Evolutionary conservation across 2,113 vertebrate species (phyloP).

Genomic region (Baryphthengus martii): DNA sequence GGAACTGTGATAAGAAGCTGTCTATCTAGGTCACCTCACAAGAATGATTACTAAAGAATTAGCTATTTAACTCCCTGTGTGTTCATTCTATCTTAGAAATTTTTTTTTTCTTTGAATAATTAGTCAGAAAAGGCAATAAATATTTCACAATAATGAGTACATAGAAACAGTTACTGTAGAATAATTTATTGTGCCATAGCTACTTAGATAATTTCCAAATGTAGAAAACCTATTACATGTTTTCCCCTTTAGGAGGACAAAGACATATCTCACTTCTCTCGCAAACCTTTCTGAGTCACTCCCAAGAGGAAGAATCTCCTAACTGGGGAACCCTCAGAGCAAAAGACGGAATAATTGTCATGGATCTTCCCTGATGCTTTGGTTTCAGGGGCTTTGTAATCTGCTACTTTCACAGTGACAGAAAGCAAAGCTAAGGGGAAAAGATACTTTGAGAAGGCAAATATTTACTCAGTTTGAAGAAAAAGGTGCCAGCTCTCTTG

Average conservation of each 20-base stretch:
- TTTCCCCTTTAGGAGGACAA: background rate
- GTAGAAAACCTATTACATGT: background rate
- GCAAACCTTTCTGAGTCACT: background rate
- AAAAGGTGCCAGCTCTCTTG: background rate
- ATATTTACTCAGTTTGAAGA: background rate
- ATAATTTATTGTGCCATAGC: background rate
- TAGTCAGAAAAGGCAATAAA: background rate
- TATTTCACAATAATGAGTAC: background rate
- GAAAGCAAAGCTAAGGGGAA: background rate
- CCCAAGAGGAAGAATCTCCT: background rate
- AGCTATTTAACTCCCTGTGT: background rate
- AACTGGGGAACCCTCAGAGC: background rate
- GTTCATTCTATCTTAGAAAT: background rate
- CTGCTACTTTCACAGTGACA: background rate
- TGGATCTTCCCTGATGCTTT: background rate
- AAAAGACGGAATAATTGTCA: background rate
- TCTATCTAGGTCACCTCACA: background rate
- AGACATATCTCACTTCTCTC: background rate
- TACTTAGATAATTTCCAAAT: background rate
- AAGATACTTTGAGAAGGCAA: background rate
- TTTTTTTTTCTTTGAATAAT: background rate
- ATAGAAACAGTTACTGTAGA: background rate
- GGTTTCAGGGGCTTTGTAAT: background rate
- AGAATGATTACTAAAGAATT: background rate
- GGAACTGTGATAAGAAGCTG: background rate